These are phyloP conservation scores for Halictus rubicundus DNA, from an alignment of 1,140 invertebrate genomes.

Conservation along the genomic window DNA sequence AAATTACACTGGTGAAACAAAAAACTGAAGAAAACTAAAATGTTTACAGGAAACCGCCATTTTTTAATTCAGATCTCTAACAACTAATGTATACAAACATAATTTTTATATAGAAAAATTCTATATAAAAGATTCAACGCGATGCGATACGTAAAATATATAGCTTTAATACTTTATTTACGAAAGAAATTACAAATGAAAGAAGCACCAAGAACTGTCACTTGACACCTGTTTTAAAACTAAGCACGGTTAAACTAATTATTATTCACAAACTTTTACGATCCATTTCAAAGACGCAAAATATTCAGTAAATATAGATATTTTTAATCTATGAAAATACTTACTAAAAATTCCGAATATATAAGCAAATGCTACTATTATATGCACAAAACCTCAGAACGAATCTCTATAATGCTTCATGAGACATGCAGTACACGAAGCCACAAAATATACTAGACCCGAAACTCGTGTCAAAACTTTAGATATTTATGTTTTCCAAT, in stretches of 20 bases:
- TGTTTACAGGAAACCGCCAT: constrained; percentile 31
- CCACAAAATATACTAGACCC: neutral
- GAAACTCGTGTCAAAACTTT: too few relatives aligned
- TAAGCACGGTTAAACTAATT: constrained; percentile 25
- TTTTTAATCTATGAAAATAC: constrained; percentile 3
- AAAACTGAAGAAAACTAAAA: neutral
- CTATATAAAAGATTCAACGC: neutral
- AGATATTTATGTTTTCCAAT: too few relatives aligned
- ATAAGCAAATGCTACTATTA: constrained; percentile 22
- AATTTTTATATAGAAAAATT: neutral
- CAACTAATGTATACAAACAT: constrained; percentile 2
- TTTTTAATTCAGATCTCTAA: constrained; percentile 18
- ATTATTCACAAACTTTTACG: neutral
- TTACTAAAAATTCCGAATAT: constrained; percentile 28
- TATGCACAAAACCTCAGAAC: constrained; percentile 39
- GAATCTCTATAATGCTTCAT: constrained; percentile 40
- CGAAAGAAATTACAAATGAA: constrained; percentile 6
- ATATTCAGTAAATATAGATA: neutral
- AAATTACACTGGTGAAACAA: neutral
- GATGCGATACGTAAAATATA: neutral
- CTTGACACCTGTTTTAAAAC: constrained; percentile 43
- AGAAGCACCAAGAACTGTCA: constrained; percentile 18
- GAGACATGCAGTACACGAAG: constrained; percentile 7
- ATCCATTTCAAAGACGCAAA: neutral
- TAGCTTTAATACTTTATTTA: neutral